Evolutionary conservation across 2,113 vertebrate species (phyloP).

Genomic region (Hippoglossus stenolepis): DNA sequence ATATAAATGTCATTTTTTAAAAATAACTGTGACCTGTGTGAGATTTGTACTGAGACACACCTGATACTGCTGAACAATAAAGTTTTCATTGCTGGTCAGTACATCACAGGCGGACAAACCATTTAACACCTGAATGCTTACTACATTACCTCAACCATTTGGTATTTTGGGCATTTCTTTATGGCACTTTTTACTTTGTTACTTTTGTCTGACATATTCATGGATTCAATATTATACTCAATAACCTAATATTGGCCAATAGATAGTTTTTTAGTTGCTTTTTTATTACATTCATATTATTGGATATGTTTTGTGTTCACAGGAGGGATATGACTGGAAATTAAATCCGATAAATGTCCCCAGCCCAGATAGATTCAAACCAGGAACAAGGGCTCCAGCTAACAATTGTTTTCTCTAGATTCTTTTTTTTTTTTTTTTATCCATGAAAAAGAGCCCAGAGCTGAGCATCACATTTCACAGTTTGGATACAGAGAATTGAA

Average conservation of each 20-base stretch:
- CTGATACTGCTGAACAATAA: not conserved
- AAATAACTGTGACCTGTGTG: too few relatives aligned
- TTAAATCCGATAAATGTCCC: too few relatives aligned
- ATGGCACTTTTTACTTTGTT: too few relatives aligned
- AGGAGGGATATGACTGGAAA: too few relatives aligned
- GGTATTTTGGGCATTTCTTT: not conserved
- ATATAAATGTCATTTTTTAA: too few relatives aligned
- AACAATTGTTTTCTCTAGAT: not conserved
- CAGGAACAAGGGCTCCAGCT: too few relatives aligned
- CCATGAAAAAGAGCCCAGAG: not conserved
- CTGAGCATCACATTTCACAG: not conserved
- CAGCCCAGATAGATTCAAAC: too few relatives aligned
- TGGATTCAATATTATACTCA: not conserved
- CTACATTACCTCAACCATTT: not conserved
- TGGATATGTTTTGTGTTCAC: too few relatives aligned
- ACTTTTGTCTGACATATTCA: too few relatives aligned
- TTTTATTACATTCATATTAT: too few relatives aligned
- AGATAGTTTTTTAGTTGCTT: too few relatives aligned
- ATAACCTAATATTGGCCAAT: not conserved
- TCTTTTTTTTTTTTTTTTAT: not conserved
- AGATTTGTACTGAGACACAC: too few relatives aligned
- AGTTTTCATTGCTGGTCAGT: not conserved
- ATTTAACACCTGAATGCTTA: not conserved
- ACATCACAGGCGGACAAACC: not conserved
- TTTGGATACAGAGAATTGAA: not conserved